Evolutionary conservation across 2,113 vertebrate genomes (phyloP).

Genomic region (Echinops telfairi): DNA sequence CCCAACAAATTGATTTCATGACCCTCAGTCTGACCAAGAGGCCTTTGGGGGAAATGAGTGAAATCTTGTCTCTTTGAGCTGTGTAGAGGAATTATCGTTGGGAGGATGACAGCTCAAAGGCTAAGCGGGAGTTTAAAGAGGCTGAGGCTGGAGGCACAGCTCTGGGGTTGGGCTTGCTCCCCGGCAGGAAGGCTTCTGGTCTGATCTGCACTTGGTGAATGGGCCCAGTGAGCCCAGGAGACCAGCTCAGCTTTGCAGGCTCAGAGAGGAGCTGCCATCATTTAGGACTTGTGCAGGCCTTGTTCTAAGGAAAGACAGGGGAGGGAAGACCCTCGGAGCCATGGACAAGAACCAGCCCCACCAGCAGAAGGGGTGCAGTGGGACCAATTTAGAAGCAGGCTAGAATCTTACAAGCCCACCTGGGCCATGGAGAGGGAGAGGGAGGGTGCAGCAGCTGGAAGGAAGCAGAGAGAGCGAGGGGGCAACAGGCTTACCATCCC

Average conservation of each 20-base stretch:
- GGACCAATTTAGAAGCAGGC: constrained; percentile 56
- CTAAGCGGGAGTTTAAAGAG: constrained; percentile 48
- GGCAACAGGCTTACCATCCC: neutral
- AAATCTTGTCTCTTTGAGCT: neutral
- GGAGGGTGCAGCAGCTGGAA: neutral
- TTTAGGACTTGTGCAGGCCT: constrained; percentile 42
- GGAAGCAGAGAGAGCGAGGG: neutral
- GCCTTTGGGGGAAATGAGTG: neutral
- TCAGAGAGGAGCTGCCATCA: constrained; percentile 17
- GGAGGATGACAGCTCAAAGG: neutral
- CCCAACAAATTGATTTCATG: constrained; percentile 15
- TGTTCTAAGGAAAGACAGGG: constrained; percentile 30
- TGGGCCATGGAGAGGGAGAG: neutral
- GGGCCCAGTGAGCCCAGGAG: neutral
- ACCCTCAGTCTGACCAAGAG: constrained; percentile 21
- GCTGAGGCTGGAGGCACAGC: neutral
- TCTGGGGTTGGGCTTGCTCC: neutral
- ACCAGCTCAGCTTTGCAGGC: constrained; percentile 23
- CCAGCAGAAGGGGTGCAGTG: neutral
- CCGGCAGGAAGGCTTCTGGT: neutral
- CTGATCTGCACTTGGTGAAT: neutral
- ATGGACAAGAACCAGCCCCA: neutral
- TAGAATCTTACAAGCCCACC: neutral
- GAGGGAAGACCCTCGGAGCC: neutral
- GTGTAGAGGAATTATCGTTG: neutral